Evolutionary conservation across 2,888 invertebrate species (phyloP), one percentile per base, ranked within the genome.

Genomic region (Brassicogethes aeneus): DNA sequence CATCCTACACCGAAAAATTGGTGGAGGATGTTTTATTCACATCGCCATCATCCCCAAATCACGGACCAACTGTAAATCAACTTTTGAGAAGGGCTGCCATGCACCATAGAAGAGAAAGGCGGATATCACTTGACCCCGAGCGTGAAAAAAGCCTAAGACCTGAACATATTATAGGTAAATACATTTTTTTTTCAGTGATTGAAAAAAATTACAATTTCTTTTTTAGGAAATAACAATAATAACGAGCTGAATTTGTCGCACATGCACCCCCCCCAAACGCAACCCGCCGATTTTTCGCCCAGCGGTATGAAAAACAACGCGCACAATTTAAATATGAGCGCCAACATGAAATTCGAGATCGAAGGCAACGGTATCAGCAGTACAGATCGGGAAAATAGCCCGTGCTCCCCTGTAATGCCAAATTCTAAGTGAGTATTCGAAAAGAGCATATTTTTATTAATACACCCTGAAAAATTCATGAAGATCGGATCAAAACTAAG

Each of bases 71-170:
- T 40, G 79, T 79, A 58, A 80, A 80, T 53, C 72, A 82, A 59
- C 71, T 84, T 59, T 77, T 84, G 59, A 76, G 84, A 49, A 57
- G 66, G 36, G 65, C 66, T 36, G 62, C 66, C 5, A 57, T 63
- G 58, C 65, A 65, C 43, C 61, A 64, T 46, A 57, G 65, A 57
- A 74, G 73, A 60, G 72, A 77, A 50, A 73, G 76, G 61, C 75
- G 77, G 61, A 79, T 78, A 49, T 77, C 80, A 1, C 71, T 73
- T 61, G 80, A 80, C 63, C 77, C 78, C 12, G 80, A 81, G 36
- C 76, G 76, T 63, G 79, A 80, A 48, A 79, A 78, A 51, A 23
- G 23, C 5, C 5, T 23, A 23, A 70, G 77, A 37, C 73, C 59
- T 39, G 68, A 66, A 38, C 60, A 63, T 52, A 56, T 62, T 10